phyloP scores from a whole-genome alignment of 1,140 invertebrate species.

The Penaeus indicus region DNA sequence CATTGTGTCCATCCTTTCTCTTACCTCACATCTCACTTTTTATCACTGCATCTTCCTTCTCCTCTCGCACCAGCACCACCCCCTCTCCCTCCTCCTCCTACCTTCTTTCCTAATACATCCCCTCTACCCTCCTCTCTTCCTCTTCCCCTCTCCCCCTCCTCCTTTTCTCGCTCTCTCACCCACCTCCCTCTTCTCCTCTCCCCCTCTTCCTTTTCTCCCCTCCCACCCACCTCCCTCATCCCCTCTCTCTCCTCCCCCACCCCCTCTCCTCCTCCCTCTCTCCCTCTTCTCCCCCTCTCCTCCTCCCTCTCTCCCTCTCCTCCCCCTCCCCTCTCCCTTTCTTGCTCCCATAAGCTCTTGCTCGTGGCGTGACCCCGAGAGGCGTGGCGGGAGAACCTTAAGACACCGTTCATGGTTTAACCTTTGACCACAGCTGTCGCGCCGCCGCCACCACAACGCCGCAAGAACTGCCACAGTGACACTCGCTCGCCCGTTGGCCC shows the following conservation, averaged over 20 bases:
- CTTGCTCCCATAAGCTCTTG: not conserved
- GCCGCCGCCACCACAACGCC: not conserved
- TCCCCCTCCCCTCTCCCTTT: not conserved
- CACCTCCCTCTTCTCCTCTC: not conserved
- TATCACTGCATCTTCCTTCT: too few relatives aligned
- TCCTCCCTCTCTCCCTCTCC: not conserved
- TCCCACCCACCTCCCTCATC: not conserved
- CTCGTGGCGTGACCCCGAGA: not conserved
- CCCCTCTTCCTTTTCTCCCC: not conserved
- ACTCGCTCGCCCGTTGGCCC: too few relatives aligned
- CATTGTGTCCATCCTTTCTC: not conserved
- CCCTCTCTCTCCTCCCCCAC: not conserved
- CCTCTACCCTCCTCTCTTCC: not conserved
- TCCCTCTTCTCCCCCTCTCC: not conserved
- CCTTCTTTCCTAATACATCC: not conserved
- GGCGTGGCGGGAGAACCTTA: not conserved
- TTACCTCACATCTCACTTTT: not conserved
- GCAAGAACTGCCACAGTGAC: too few relatives aligned
- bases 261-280: not conserved
- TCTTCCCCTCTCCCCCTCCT: not conserved
- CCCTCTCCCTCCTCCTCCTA: not conserved
- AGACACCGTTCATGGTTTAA: slow-evolving; percentile 33
- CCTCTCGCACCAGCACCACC: not conserved
- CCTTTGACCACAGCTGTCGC: slow-evolving; percentile 38
- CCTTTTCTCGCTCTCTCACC: too few relatives aligned